phyloP scores from a whole-genome alignment of 2,797 vertebrate genomes.

The Bradypodion ventrale region DNA sequence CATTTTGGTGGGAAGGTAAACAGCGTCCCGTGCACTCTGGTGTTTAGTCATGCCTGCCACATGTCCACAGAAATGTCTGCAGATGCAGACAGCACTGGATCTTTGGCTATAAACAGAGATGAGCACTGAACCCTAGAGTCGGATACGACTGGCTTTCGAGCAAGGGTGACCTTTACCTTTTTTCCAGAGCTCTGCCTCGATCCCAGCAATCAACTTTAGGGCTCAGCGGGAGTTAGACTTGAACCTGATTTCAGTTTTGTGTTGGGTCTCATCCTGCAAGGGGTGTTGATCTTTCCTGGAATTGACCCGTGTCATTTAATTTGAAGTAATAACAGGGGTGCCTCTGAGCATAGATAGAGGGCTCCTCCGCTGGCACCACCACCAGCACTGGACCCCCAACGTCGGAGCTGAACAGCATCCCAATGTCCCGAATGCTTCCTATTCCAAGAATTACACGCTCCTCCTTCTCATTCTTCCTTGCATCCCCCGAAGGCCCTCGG shows the following conservation, averaged over 20 bases:
- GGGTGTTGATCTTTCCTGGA: not conserved
- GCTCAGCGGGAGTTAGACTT: not conserved
- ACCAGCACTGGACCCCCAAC: not conserved
- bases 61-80: no score
- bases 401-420: not conserved
- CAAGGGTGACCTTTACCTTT: no score
- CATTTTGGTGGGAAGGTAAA: no score
- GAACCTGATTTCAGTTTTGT: not conserved
- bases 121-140: no score
- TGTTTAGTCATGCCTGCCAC: no score
- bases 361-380: not conserved
- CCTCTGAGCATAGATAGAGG: not conserved
- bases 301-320: not conserved
- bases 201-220: not conserved
- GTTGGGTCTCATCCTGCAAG: not conserved
- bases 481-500: slow-evolving; percentile 23
- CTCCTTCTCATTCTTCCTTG: slow-evolving; percentile 17
- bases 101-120: no score
- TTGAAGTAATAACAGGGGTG: not conserved
- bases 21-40: no score
- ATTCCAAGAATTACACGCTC: not conserved
- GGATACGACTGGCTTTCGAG: no score
- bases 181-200: no score
- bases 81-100: no score
- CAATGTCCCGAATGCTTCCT: not conserved